Evolutionary conservation across 2,888 invertebrate species (phyloP), one percentile per base, ranked within the genome.

Genomic region (Heliothis peltigera): DNA sequence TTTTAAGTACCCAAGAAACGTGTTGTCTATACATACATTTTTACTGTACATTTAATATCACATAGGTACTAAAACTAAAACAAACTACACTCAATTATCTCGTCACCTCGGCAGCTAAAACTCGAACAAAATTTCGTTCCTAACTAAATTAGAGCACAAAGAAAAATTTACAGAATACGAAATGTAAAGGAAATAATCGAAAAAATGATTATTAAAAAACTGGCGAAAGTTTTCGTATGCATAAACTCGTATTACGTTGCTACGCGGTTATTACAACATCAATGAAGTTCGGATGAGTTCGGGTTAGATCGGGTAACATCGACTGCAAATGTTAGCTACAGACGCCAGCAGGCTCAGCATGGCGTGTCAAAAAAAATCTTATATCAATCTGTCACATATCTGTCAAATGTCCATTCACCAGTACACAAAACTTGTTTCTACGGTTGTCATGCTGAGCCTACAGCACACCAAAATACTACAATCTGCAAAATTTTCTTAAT

Each of bases 181-280:
- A 86, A 85, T 82, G 78, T 81, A 81, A 75, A 69, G 75, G 35
- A 80, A 81, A 86, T 84, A 84, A 85, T 85, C 81, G 75, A 77
- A 79, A 39, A 81, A 79, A 81, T 82, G 81, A 78, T 84, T 85
- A 86, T 86, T 87, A 85, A 87, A 87, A 84, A 87, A 83, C 80
- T 74, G 74, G 76, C 70, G 69, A 79, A 79, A 80, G 66, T 75
- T 83, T 83, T 78, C 72, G 74, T 63, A 75, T 77, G 79, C 80
- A 83, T 84, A 83, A 82, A 82, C 70, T 81, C 84, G 82, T 76
- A 85, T 83, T 82, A 85, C 83, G 79, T 83, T 83, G 70, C 67
- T 77, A 79, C 72, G 68, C 69, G 65, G 71, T 77, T 79, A 74
- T 80, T 71, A 81, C 79, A 76, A 64, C 61, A 42, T 22, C 77